These are phyloP conservation scores for Tenualosa thibaudeaui DNA, from an alignment of 2,797 vertebrate genomes.

Conservation along the genomic window DNA sequence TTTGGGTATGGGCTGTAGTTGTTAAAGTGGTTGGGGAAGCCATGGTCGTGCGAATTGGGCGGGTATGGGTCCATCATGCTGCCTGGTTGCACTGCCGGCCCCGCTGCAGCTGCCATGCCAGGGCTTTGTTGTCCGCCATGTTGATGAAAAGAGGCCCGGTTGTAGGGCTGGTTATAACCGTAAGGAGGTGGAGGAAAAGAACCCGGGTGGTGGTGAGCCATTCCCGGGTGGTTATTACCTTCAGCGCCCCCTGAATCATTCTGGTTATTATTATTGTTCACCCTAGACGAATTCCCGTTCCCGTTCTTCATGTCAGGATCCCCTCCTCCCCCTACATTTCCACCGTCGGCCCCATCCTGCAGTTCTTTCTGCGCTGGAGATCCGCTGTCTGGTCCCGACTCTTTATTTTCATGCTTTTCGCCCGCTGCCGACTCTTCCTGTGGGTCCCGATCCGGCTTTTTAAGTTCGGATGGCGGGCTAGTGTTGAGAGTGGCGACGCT, in stretches of 20 bases:
- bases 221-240: constrained; percentile 74
- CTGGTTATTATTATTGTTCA: constrained; percentile 77
- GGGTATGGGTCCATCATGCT: constrained; percentile 84
- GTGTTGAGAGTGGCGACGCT: constrained; percentile 89
- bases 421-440: constrained; percentile 83
- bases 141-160: constrained; percentile 92
- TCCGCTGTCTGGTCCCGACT: constrained; percentile 72
- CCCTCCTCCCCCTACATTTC: constrained; percentile 77
- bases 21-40: constrained; percentile 94
- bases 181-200: constrained; percentile 74
- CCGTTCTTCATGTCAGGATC: constrained; percentile 94
- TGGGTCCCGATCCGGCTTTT: constrained; percentile 90
- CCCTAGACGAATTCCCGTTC: constrained; percentile 85
- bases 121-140: constrained; percentile 93
- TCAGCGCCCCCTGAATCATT: constrained; percentile 75
- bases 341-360: constrained; percentile 88
- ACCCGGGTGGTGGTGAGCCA: constrained; percentile 78
- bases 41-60: constrained; percentile 89
- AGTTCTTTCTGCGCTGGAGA: constrained; percentile 84
- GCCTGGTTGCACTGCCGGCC: constrained; percentile 81
- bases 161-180: constrained; percentile 69
- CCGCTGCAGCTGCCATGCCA: constrained; percentile 87
- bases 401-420: constrained; percentile 82
- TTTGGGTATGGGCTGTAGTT: constrained; percentile 86
- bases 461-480: constrained; percentile 91